Conservation (phyloP, 2,113 vertebrate genomes). For the Isurus oxyrinchus region DNA sequence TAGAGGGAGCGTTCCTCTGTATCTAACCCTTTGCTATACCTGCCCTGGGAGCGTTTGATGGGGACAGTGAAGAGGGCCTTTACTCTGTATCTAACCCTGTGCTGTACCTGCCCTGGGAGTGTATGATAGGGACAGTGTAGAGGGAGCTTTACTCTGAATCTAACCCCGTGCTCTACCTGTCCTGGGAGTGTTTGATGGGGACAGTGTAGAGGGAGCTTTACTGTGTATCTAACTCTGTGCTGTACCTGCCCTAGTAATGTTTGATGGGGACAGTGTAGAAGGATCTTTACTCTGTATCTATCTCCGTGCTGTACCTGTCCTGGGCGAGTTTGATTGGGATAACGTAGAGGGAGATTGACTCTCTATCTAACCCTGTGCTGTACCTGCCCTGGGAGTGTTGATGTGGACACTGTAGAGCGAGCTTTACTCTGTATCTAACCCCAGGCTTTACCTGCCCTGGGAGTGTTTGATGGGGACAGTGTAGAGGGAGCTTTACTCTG, state of each 20-base stretch:
- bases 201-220: neutral
- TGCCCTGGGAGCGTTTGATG: neutral
- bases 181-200: neutral
- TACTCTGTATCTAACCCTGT: no score
- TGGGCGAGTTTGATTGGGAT: neutral
- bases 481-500: neutral
- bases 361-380: neutral
- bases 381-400: neutral
- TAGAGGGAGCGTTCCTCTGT: neutral
- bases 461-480: neutral
- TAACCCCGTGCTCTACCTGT: neutral
- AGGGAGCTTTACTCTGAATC: neutral
- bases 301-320: neutral
- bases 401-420: no score
- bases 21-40: neutral
- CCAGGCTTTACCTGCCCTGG: neutral
- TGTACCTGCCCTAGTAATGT: neutral
- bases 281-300: neutral
- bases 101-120: neutral
- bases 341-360: neutral
- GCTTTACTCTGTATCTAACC: neutral
- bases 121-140: neutral
- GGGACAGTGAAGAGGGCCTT: neutral
- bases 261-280: neutral
- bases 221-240: neutral